Evolutionary conservation across 2,888 invertebrate species (phyloP).

Genomic region (Nasonovia ribisnigri): DNA sequence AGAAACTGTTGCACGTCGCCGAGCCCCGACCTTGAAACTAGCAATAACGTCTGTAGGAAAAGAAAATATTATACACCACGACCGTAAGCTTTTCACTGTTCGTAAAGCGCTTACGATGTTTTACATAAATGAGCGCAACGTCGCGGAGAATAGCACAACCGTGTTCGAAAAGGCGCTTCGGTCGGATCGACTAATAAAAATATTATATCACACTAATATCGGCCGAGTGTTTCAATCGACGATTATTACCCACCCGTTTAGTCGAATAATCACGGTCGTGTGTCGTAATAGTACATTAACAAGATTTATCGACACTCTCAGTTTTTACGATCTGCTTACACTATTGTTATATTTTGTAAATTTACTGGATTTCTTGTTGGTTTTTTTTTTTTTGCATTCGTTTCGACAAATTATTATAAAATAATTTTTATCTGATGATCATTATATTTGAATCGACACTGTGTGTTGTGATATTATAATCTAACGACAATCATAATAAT

Average conservation of each 20-base stretch:
- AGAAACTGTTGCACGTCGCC: conserved; percentile 14
- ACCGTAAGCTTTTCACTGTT: not conserved
- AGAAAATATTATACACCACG: not conserved
- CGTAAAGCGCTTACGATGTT: not conserved
- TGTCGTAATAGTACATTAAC: not conserved
- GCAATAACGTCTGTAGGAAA: not conserved
- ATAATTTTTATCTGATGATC: not conserved
- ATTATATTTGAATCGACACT: not conserved
- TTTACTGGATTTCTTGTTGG: not conserved
- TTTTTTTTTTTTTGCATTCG: not conserved
- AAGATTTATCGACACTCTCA: not conserved
- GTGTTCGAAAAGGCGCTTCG: not conserved
- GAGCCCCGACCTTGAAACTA: not conserved
- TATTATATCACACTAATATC: not conserved
- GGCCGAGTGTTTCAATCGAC: not conserved
- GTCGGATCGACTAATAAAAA: not conserved
- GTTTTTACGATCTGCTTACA: not conserved
- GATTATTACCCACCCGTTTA: not conserved
- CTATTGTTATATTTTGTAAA: not conserved
- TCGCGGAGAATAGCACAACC: not conserved
- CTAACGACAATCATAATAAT: not conserved
- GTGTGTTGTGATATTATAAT: not conserved
- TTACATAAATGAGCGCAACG: not conserved
- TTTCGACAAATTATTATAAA: not conserved
- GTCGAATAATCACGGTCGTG: not conserved